Evolutionary conservation across 1,140 invertebrate species (phyloP).

Genomic region (Microvelia longipes): DNA sequence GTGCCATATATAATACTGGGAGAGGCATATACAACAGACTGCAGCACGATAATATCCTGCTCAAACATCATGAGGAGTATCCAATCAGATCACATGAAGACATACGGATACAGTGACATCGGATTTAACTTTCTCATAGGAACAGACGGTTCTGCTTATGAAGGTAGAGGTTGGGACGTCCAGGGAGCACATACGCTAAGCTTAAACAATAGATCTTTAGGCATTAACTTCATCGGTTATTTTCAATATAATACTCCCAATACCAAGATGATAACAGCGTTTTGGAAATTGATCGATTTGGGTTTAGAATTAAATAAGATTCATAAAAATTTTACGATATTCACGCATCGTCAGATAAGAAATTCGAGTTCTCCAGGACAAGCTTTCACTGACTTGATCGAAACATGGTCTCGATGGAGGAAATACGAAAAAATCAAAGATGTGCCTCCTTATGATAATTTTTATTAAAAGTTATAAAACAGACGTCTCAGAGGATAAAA

Average conservation of each 20-base stretch:
- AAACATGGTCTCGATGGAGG: not conserved
- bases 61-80: slow-evolving; percentile 31
- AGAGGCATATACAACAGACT: slow-evolving; percentile 16
- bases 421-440: not conserved
- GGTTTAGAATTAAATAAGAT: slow-evolving; percentile 33
- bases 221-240: slow-evolving; percentile 40
- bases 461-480: not conserved
- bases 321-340: slow-evolving; percentile 40
- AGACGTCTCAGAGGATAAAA: too few relatives aligned
- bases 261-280: not conserved
- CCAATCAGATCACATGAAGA: slow-evolving; percentile 36
- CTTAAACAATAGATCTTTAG: slow-evolving; percentile 54
- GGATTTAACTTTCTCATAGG: slow-evolving; percentile 63
- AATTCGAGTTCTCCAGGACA: slow-evolving; percentile 50
- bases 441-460: not conserved
- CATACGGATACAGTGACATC: slow-evolving; percentile 43
- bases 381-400: not conserved
- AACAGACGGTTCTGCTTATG: slow-evolving; percentile 56
- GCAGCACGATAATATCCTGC: slow-evolving; percentile 27
- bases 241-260: not conserved
- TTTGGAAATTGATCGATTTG: slow-evolving; percentile 24
- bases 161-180: slow-evolving; percentile 44
- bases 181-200: slow-evolving; percentile 51
- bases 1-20: slow-evolving; percentile 7
- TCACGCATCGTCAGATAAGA: slow-evolving; percentile 50